Evolutionary conservation across 2,797 vertebrate genomes (phyloP), one percentile per base, ranked within the genome.

Genomic region (Spea hammondii): DNA sequence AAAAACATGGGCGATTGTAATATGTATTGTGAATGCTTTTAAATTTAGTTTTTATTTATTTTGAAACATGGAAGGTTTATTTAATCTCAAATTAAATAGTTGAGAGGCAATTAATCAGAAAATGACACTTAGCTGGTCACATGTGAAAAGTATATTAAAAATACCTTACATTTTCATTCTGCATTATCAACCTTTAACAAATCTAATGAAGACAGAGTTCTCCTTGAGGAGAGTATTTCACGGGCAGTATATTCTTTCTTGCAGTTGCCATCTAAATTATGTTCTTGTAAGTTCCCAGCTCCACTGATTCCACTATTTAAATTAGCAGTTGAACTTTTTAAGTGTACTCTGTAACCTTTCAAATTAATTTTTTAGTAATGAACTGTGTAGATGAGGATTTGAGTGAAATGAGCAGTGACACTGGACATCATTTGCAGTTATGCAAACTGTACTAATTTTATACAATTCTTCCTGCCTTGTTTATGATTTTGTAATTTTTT

Each of bases 271-370:
- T 70, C 72, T 74, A 74, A 79, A 74, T 74, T 74, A 74, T 74
- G 65, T 69, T 55, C 65, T 74, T 74, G 72, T 49, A 54, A 47
- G 60, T 51, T 66, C 72, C 49, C 72, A 74, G 67, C 66, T 55
- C 69, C 65, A 65, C 62, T 79, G 65, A 79, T 74, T 79, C 67
- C 65, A 79, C 78, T 79, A 74, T 47, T 64, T 70, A 79, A 79
- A 79, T 79, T 79, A 79, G 78, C 68, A 44, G 69, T 74, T 79
- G 77, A 79, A 79, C 77, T 74, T 79, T 79, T 74, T 74, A 73
- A 55, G 78, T 74, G 66, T n/a, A 62, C 45, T 74, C 44, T 59
- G 53, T 79, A 74, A 79, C 78, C 78, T 79, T 74, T 59, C 66
- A 57, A 70, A 59, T 48, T 50, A 79, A 79, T 51, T n/a, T 79